Percentiles rank a stretch among this genome's conserved stretches.
phyloP scores from a whole-genome alignment of 2,113 vertebrate genomes.

The Semicossyphus pulcher region DNA sequence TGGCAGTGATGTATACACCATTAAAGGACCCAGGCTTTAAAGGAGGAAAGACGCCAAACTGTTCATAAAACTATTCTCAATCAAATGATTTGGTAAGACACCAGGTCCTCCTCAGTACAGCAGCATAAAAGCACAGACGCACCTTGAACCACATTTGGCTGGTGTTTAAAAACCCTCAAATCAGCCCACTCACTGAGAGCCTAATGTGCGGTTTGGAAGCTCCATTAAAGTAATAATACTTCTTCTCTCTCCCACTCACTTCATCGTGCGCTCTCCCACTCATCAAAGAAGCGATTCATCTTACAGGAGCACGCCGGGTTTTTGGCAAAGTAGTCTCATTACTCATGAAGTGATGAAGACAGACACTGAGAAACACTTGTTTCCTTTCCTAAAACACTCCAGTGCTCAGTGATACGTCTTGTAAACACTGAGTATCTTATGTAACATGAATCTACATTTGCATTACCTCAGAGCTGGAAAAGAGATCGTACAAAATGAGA shows the following conservation, averaged over 20 bases:
- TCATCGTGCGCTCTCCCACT: not conserved
- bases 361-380: not conserved
- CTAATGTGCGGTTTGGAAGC: conserved; percentile 11
- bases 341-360: conserved; percentile 5
- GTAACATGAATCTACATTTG: not conserved
- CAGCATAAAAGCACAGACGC: not conserved
- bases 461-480: not conserved
- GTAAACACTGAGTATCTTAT: not conserved
- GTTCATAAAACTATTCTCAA: not conserved
- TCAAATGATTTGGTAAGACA: not conserved
- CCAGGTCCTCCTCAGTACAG: not conserved
- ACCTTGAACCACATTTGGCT: not conserved
- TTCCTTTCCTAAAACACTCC: not conserved
- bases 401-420: not conserved
- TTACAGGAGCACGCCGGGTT: not conserved
- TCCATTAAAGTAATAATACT: not conserved
- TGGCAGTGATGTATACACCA: not conserved
- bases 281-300: conserved; percentile 11
- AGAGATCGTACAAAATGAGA: not conserved
- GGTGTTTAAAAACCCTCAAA: not conserved
- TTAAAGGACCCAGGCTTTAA: not conserved
- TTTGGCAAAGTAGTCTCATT: conserved; percentile 9
- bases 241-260: conserved; percentile 18
- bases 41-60: too few relatives aligned
- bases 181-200: conserved; percentile 1